Conservation (phyloP, 2,113 vertebrate species). For the Scatophagus argus region DNA sequence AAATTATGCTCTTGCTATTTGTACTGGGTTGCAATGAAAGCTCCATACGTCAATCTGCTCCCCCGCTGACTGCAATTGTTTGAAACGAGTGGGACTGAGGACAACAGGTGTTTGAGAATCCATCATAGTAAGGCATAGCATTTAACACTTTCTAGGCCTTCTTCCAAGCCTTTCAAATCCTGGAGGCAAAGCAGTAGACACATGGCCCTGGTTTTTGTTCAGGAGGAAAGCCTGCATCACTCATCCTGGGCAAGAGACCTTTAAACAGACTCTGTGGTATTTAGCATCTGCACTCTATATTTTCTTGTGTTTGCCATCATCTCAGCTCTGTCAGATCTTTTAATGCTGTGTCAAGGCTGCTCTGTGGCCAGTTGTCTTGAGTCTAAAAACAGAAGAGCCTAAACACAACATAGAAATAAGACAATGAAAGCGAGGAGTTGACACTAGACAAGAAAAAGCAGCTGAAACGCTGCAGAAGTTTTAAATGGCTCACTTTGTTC, state of each 20-base stretch:
- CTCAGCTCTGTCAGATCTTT: conserved; percentile 25
- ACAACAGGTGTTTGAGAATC: conserved; percentile 26
- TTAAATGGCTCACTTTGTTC: conserved; percentile 24
- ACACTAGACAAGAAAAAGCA: conserved; percentile 20
- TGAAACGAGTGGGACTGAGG: conserved; percentile 23
- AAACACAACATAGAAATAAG: conserved; percentile 3
- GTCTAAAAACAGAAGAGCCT: conserved; percentile 25
- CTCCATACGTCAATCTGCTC: conserved; percentile 35
- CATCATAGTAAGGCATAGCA: conserved; percentile 28
- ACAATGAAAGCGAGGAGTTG: neutral
- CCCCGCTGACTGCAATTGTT: conserved; percentile 45
- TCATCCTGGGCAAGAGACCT: conserved; percentile 43
- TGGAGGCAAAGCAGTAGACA: conserved; percentile 4
- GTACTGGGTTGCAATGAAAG: conserved; percentile 33
- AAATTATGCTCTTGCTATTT: conserved; percentile 39
- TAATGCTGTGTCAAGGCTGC: conserved; percentile 10
- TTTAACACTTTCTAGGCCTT: conserved; percentile 40
- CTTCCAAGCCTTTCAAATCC: conserved; percentile 21
- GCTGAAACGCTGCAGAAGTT: conserved; percentile 21
- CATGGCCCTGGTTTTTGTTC: conserved; percentile 7
- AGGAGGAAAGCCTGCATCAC: neutral
- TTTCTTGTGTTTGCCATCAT: conserved; percentile 22
- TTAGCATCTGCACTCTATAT: conserved; percentile 21
- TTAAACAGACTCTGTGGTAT: conserved; percentile 44
- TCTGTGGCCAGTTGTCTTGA: conserved; percentile 4